phyloP scores from a whole-genome alignment of 2,797 vertebrate species.

The Schizopygopsis malacanthus region DNA sequence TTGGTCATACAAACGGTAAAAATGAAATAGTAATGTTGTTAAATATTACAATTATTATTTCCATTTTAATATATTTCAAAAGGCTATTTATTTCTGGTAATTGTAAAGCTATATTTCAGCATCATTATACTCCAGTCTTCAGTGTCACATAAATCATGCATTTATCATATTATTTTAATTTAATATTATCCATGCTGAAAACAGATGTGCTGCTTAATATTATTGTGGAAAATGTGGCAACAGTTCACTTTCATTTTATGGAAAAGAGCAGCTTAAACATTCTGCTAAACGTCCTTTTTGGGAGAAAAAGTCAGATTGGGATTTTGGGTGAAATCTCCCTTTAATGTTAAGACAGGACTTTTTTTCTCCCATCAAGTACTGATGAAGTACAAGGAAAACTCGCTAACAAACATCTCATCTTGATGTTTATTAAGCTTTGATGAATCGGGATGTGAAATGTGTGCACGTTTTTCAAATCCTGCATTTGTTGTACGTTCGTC shows the following conservation, averaged over 20 bases:
- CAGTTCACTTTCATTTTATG: neutral
- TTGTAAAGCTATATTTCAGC: neutral
- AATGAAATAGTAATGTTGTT: neutral
- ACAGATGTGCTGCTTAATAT: neutral
- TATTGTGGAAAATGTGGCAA: neutral
- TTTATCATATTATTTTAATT: neutral
- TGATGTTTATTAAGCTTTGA: conserved; percentile 41
- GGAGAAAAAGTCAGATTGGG: neutral
- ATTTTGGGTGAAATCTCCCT: neutral
- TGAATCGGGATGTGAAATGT: conserved; percentile 16
- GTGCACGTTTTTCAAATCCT: conserved; percentile 3
- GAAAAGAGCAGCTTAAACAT: neutral
- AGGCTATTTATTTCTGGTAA: neutral
- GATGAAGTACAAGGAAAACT: neutral
- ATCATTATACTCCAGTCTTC: neutral
- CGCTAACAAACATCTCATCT: neutral
- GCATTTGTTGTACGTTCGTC: conserved; percentile 12
- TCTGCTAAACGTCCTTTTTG: neutral
- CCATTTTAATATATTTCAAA: neutral
- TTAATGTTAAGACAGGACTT: neutral
- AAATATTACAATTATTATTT: neutral
- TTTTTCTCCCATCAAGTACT: neutral
- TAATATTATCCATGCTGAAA: neutral
- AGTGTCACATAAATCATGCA: neutral
- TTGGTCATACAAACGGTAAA: neutral